Evolutionary conservation across 2,888 invertebrate genomes (phyloP).

Genomic region (Arge pagana): DNA sequence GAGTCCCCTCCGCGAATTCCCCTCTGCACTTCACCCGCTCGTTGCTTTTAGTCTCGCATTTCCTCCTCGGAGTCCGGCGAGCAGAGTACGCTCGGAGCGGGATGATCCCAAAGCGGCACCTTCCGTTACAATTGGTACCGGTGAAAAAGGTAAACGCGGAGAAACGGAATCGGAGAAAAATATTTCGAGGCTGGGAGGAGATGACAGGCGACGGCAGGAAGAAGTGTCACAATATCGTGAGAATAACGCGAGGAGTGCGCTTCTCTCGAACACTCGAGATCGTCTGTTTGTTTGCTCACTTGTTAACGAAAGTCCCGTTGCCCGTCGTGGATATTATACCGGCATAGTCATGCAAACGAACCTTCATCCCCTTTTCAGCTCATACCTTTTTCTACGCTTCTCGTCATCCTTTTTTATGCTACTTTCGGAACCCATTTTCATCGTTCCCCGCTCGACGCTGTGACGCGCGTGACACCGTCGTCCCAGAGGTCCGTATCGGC

Average conservation of each 20-base stretch:
- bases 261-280: constrained; percentile 15
- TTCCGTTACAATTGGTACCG: too few species aligned
- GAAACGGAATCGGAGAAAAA: too few species aligned
- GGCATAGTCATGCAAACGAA: constrained; percentile 23
- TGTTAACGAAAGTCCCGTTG: constrained; percentile 23
- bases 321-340: constrained; percentile 21
- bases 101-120: too few species aligned
- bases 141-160: too few species aligned
- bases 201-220: background rate
- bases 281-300: constrained; percentile 23
- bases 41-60: too few species aligned
- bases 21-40: too few species aligned
- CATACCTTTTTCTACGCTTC: background rate
- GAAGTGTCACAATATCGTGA: constrained; percentile 22
- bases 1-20: too few species aligned
- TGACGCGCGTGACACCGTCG: too few species aligned
- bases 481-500: too few species aligned
- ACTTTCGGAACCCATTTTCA: background rate
- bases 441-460: too few species aligned
- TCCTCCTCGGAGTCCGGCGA: too few species aligned
- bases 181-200: background rate
- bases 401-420: background rate
- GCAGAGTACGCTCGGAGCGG: too few species aligned
- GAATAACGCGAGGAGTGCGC: constrained; percentile 17
- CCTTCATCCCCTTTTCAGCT: background rate